phyloP scores from a whole-genome alignment of 2,888 invertebrate species.

The Pharmacophagus antenor region DNA sequence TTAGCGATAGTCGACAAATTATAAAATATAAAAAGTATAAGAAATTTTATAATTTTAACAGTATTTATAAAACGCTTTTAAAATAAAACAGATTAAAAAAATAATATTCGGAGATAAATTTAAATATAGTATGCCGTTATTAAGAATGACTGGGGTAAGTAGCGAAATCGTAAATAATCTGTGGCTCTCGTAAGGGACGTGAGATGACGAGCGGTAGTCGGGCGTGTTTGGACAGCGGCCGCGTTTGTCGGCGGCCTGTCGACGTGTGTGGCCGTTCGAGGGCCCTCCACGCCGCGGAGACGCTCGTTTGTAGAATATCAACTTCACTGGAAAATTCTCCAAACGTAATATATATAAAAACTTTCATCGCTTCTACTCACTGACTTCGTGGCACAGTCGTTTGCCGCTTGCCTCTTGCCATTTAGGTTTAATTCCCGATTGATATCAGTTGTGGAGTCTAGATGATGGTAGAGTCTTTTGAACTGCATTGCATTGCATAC shows the following conservation, averaged over 20 bases:
- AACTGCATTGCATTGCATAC: no score
- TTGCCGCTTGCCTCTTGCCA: no score
- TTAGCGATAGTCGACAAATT: no score
- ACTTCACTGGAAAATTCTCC: slow-evolving; percentile 6
- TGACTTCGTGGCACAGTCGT: no score
- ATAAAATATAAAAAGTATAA: no score
- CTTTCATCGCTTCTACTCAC: background rate
- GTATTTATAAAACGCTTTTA: no score
- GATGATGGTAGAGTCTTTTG: no score
- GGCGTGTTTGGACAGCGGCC: slow-evolving; percentile 40
- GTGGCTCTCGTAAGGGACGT: slow-evolving; percentile 25
- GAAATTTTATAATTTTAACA: no score
- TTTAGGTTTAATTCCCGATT: no score
- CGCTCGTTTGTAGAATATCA: slow-evolving; percentile 13
- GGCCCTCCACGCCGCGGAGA: slow-evolving; percentile 19
- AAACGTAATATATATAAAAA: slow-evolving; percentile 7
- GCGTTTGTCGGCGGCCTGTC: slow-evolving; percentile 53
- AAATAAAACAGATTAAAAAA: no score
- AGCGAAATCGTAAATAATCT: slow-evolving; percentile 29
- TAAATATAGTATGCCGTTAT: slow-evolving; percentile 6
- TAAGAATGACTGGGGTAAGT: slow-evolving; percentile 14
- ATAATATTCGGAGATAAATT: background rate
- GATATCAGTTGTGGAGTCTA: no score
- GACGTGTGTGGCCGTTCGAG: slow-evolving; percentile 49
- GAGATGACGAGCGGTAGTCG: slow-evolving; percentile 31